phyloP scores from a whole-genome alignment of 2,113 vertebrate genomes.

The Xiphias gladius region DNA sequence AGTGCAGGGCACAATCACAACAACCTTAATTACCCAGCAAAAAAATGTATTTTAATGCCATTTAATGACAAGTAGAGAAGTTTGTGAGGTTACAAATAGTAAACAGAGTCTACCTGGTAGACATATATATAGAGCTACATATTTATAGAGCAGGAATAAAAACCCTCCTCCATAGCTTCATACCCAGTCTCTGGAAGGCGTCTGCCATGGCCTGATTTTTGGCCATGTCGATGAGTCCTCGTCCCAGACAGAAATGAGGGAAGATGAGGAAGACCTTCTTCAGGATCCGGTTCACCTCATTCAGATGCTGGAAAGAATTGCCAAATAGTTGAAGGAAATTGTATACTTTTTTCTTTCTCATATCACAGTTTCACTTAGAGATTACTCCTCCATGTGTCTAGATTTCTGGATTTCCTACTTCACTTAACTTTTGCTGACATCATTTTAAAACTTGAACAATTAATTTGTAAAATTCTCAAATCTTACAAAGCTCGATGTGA shows the following conservation, averaged over 20 bases:
- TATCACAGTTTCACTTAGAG: neutral
- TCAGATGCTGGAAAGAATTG: slow-evolving; percentile 78
- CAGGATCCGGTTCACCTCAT: slow-evolving; percentile 83
- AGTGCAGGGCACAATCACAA: too few relatives aligned
- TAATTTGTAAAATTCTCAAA: neutral
- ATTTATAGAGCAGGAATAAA: neutral
- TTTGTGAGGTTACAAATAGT: neutral
- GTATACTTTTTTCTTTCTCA: neutral
- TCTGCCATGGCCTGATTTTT: slow-evolving; percentile 87
- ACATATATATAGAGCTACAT: neutral
- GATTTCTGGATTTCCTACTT: neutral
- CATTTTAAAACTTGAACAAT: too few relatives aligned
- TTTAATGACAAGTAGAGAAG: neutral
- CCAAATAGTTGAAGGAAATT: neutral
- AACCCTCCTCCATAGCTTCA: neutral
- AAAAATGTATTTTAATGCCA: neutral
- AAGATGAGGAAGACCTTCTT: slow-evolving; percentile 88
- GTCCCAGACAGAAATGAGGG: slow-evolving; percentile 88
- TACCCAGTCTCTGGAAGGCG: slow-evolving; percentile 84
- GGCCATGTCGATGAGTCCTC: slow-evolving; percentile 88
- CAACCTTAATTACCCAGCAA: neutral
- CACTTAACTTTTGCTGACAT: too few relatives aligned
- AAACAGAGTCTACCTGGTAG: neutral
- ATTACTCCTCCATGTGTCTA: neutral
- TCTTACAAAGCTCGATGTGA: neutral